These are phyloP conservation scores for Phaonia tiefii DNA, from an alignment of 2,888 invertebrate genomes.

Conservation along the genomic window DNA sequence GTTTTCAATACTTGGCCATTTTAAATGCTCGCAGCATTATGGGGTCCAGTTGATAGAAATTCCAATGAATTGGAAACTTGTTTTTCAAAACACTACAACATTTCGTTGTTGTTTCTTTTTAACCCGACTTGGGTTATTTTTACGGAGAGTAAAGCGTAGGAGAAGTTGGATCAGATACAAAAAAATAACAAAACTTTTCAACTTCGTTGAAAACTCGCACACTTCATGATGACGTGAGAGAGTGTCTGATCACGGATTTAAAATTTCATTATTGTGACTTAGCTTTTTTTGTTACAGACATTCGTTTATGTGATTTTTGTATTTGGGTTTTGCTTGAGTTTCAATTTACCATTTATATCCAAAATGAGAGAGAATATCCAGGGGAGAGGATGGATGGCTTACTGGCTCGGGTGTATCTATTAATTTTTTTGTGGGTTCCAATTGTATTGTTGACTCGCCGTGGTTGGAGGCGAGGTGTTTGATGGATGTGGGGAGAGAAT, in stretches of 20 bases:
- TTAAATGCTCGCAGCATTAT: background rate
- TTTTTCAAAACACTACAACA: constrained; percentile 49
- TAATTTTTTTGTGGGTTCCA: background rate
- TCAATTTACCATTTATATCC: constrained; percentile 66
- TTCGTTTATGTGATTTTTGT: constrained; percentile 42
- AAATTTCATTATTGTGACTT: constrained; percentile 58
- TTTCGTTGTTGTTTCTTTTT: too few relatives aligned
- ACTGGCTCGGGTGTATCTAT: constrained; percentile 16
- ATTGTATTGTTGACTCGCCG: constrained; percentile 19
- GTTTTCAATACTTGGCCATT: background rate
- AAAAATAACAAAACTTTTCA: too few relatives aligned
- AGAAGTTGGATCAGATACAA: background rate
- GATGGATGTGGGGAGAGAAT: constrained; percentile 12
- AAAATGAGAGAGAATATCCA: too few relatives aligned
- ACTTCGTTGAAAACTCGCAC: too few relatives aligned
- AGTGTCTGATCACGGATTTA: too few relatives aligned
- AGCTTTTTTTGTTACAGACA: constrained; percentile 58
- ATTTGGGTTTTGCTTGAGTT: constrained; percentile 38
- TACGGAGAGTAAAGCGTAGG: background rate
- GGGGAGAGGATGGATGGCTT: constrained; percentile 44
- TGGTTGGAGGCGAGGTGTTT: constrained; percentile 1
- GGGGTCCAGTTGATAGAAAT: constrained; percentile 51
- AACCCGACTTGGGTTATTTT: constrained; percentile 19
- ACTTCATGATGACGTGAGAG: too few relatives aligned
- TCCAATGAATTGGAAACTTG: constrained; percentile 67